Evolutionary conservation across 2,797 vertebrate genomes (phyloP), one percentile per base, ranked within the genome.

Genomic region (Cynopterus sphinx): DNA sequence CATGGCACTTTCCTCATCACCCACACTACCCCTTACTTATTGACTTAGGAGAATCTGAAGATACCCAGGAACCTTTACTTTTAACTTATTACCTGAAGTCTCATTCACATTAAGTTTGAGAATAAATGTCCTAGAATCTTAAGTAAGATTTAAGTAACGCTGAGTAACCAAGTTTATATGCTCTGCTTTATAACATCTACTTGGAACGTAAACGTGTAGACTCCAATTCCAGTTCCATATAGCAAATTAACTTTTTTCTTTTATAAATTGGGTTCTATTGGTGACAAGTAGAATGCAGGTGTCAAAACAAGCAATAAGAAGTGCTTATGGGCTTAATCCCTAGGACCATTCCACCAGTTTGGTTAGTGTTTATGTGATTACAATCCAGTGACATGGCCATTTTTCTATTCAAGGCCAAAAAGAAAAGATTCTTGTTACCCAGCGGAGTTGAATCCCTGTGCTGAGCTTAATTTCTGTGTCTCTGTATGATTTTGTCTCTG

Each of bases 401-500:
- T 93, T 93, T 82, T 12, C 53, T 91, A 13, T 16, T 83, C 83
- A 61, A 88, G 15, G 8, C 2, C 4, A 46, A 93, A 81, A 89
- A 16, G 63, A 79, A 79, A 39, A 68, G 9, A 77, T 57, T 92
- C 39, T 9, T 79, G 28, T 67, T 73, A 86, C 49, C 33, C 11
- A 3, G 5, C 39, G 70, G 83, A 81, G 22, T 28, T 88, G 15
- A 19, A 43, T 68, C 31, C 4, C 13, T 39, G 43, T 22, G 22
- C 39, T 36, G 49, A 75, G 49, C 90, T 89, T 67, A 90, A 70
- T 79, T 89, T 92, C 43, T 87, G 24, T 79, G 67, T 85, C 63
- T 83, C 41, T 63, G 53, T 33, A 46, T 87, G 87, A 74, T 68
- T 94, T 95, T 93, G 51, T 65, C 39, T 85, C 73, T 51, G 41